Percentiles rank a stretch among this genome's conserved stretches.
Evolutionary conservation across 1,140 invertebrate species (phyloP).

Genomic region (Hydropsyche tenuis): DNA sequence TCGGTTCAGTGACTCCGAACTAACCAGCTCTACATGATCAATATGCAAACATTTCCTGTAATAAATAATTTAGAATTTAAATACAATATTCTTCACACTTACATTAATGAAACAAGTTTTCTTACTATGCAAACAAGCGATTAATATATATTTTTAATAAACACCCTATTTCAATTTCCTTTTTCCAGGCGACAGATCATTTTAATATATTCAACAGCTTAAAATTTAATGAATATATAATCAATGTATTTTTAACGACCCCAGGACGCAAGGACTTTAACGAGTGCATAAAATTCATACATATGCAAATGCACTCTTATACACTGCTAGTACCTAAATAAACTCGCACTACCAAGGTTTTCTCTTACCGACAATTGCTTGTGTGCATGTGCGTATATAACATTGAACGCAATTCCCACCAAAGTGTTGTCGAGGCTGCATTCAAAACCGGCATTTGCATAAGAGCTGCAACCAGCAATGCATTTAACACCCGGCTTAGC

Average conservation of each 20-base stretch:
- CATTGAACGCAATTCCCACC: slow-evolving; percentile 7
- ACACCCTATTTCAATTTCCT: not conserved
- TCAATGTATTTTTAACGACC: no score
- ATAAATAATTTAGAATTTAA: slow-evolving; percentile 11
- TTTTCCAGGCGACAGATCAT: not conserved
- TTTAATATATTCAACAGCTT: no score
- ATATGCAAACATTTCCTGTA: slow-evolving; percentile 13
- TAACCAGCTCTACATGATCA: not conserved
- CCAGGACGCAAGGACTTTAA: no score
- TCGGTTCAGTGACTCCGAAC: slow-evolving; percentile 24
- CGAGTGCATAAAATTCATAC: no score
- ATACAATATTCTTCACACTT: not conserved
- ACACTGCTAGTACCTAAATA: not conserved
- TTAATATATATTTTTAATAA: not conserved
- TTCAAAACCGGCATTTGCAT: slow-evolving; percentile 40
- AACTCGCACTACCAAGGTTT: not conserved
- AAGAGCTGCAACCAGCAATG: slow-evolving; percentile 35
- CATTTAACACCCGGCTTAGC: slow-evolving; percentile 34
- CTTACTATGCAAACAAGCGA: not conserved
- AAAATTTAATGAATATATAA: no score
- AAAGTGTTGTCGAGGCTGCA: slow-evolving; percentile 11
- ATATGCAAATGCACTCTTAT: no score
- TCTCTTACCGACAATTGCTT: no score
- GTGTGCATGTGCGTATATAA: not conserved
- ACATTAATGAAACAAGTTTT: not conserved